Percentiles rank a stretch among this genome's conserved stretches.
phyloP scores from a whole-genome alignment of 2,113 vertebrate species.

The Semicossyphus pulcher region DNA sequence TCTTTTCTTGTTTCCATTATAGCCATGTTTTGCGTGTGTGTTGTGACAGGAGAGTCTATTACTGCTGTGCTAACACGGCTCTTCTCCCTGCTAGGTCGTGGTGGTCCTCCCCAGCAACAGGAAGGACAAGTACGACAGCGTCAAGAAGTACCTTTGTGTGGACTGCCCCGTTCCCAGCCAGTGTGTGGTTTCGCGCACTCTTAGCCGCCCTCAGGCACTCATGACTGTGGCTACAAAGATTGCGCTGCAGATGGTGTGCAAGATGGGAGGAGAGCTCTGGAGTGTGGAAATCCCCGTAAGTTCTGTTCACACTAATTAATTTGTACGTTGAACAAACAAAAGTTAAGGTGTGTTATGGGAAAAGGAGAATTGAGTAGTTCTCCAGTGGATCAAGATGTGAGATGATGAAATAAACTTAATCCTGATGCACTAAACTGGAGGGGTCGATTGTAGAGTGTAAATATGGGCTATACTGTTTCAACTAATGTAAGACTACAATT shows the following conservation, averaged over 20 bases:
- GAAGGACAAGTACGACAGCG: constrained; percentile 92
- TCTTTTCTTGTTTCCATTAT: too few relatives aligned
- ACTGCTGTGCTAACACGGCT: too few relatives aligned
- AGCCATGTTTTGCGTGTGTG: too few relatives aligned
- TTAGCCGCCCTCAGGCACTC: constrained; percentile 86
- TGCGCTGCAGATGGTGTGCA: constrained; percentile 94
- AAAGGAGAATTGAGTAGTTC: not conserved
- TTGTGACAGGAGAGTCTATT: too few relatives aligned
- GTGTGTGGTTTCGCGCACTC: constrained; percentile 90
- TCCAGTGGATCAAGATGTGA: not conserved
- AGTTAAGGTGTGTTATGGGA: not conserved
- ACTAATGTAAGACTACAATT: too few relatives aligned
- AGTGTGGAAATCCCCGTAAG: constrained; percentile 93
- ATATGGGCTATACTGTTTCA: too few relatives aligned
- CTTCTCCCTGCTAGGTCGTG: constrained; percentile 83
- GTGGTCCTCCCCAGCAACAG: constrained; percentile 89
- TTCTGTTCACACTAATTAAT: not conserved
- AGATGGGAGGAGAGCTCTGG: constrained; percentile 98
- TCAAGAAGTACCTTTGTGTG: constrained; percentile 95
- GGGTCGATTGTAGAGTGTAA: too few relatives aligned
- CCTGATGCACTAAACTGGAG: too few relatives aligned
- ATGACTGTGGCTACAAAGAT: constrained; percentile 94
- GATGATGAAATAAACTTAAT: too few relatives aligned
- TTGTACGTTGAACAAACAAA: not conserved
- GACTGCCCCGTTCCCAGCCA: constrained; percentile 95